phyloP scores from a whole-genome alignment of 2,797 vertebrate species.

The Smutsia temminckii region DNA sequence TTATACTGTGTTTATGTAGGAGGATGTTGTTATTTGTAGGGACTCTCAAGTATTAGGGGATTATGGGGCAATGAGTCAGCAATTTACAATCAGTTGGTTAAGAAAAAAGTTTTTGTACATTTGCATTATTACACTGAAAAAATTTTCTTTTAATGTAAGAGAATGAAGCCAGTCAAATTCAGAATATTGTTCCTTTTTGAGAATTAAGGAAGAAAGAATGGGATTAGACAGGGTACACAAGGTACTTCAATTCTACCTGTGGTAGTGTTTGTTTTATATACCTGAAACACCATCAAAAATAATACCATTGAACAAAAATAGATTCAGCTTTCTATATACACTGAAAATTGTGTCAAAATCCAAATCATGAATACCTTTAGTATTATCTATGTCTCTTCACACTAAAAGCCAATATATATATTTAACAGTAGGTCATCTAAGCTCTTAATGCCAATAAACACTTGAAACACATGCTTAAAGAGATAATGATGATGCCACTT shows the following conservation, averaged over 20 bases:
- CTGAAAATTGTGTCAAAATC: conserved; percentile 6
- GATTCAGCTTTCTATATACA: background rate
- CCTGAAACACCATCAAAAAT: background rate
- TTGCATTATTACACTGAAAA: background rate
- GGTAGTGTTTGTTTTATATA: background rate
- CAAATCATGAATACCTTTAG: background rate
- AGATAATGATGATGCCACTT: background rate
- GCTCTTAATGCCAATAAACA: conserved; percentile 19
- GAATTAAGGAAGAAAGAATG: background rate
- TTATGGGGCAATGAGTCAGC: background rate
- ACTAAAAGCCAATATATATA: background rate
- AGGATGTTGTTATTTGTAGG: background rate
- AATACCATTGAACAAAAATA: background rate
- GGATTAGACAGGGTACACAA: background rate
- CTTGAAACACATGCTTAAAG: background rate
- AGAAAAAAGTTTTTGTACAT: background rate
- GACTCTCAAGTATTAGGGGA: background rate
- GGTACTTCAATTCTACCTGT: background rate
- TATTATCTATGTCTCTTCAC: background rate
- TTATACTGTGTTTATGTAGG: background rate
- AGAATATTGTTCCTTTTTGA: background rate
- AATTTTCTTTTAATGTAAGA: background rate
- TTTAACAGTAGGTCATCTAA: conserved; percentile 14
- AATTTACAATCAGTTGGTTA: background rate
- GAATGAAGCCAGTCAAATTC: background rate